Conservation (phyloP, 2,797 vertebrate genomes). For the Margarornis squamiger region DNA sequence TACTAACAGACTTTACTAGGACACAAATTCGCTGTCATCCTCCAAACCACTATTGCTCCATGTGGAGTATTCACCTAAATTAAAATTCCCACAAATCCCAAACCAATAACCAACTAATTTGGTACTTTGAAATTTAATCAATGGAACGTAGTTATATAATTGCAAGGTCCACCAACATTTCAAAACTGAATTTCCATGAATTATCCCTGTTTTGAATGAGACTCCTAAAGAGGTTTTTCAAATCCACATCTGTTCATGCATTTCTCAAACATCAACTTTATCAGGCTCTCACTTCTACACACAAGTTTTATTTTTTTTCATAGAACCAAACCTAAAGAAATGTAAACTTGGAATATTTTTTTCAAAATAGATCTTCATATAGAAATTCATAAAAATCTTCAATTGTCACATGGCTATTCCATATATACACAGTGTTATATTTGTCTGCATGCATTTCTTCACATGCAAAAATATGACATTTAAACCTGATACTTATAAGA, state of each 20-base stretch:
- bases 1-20: neutral
- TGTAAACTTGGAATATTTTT: neutral
- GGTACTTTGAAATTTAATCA: neutral
- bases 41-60: neutral
- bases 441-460: neutral
- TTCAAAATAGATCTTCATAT: neutral
- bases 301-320: neutral
- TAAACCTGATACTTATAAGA: neutral
- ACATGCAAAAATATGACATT: neutral
- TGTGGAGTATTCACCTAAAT: neutral
- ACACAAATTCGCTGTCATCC: neutral
- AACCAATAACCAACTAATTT: neutral
- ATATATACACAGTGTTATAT: neutral
- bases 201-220: neutral
- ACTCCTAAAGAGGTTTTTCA: neutral
- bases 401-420: neutral
- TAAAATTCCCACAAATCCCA: neutral
- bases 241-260: neutral
- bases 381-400: neutral
- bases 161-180: neutral
- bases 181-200: neutral
- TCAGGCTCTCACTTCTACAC: neutral
- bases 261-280: neutral
- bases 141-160: neutral
- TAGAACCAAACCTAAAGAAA: neutral